Evolutionary conservation across 2,888 invertebrate genomes (phyloP).

Genomic region (Stenodema calcarata): DNA sequence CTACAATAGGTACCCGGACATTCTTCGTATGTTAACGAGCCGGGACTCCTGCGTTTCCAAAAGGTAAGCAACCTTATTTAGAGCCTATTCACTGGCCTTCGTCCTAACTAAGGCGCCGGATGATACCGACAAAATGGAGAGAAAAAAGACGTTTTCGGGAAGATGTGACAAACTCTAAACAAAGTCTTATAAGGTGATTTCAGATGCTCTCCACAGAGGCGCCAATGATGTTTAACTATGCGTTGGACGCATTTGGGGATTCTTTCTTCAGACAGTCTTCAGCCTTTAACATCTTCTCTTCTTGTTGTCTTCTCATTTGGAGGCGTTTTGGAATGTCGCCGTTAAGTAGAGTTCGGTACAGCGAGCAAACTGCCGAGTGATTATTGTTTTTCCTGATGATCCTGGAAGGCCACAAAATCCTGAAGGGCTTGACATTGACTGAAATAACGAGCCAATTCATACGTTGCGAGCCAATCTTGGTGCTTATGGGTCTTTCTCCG

Average conservation of each 20-base stretch:
- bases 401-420: too few species aligned
- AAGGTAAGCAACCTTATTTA: slow-evolving; percentile 13
- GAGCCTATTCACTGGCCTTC: background rate
- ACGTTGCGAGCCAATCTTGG: too few species aligned
- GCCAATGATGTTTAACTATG: slow-evolving; percentile 28
- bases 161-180: slow-evolving; percentile 1
- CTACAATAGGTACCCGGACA: background rate
- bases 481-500: too few species aligned
- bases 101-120: slow-evolving; percentile 8
- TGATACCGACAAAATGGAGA: slow-evolving; percentile 23
- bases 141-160: background rate
- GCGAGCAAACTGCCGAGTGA: background rate
- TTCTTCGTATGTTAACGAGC: background rate
- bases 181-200: background rate
- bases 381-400: too few species aligned
- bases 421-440: too few species aligned
- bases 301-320: background rate
- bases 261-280: background rate
- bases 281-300: background rate
- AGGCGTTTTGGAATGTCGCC: background rate
- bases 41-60: background rate
- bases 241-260: background rate
- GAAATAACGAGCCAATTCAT: too few species aligned
- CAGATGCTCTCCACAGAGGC: background rate
- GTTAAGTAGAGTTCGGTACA: background rate